These are phyloP conservation scores for Drosophila ironensis DNA, from an alignment of 1,140 invertebrate genomes.

Conservation along the genomic window DNA sequence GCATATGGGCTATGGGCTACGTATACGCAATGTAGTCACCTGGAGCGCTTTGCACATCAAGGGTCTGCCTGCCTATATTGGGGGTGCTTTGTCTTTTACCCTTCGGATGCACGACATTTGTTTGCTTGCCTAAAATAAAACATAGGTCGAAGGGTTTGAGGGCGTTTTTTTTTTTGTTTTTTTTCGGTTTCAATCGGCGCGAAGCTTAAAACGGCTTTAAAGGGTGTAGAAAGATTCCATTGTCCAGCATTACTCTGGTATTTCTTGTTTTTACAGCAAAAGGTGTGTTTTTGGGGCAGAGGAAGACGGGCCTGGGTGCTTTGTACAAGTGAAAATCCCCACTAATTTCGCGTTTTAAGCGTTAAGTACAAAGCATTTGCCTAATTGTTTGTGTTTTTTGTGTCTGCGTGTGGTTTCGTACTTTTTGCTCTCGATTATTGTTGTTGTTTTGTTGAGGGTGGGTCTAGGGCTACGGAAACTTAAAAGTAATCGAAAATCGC, in stretches of 20 bases:
- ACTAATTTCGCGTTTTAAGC: conserved; percentile 59
- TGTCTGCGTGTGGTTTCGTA: conserved; percentile 5
- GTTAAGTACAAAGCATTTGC: conserved; percentile 73
- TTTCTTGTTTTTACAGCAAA: conserved; percentile 19
- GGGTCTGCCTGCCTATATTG: conserved; percentile 80
- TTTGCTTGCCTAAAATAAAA: conserved; percentile 80
- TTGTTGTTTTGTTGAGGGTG: conserved; percentile 11
- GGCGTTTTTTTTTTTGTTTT: no score
- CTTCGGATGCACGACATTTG: conserved; percentile 81
- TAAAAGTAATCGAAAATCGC: conserved; percentile 64
- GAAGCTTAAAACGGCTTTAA: conserved; percentile 23
- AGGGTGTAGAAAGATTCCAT: conserved; percentile 4
- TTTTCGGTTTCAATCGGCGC: conserved; percentile 22
- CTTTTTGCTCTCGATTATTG: conserved; percentile 22
- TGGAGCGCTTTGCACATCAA: conserved; percentile 76
- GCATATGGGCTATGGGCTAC: conserved; percentile 26
- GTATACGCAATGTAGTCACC: conserved; percentile 78
- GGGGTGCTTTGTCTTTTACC: conserved; percentile 80
- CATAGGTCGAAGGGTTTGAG: conserved; percentile 30
- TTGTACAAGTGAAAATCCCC: conserved; percentile 67
- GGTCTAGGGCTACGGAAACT: conserved; percentile 53
- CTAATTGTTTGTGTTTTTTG: conserved; percentile 46
- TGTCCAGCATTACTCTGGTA: conserved; percentile 47
- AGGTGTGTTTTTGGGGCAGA: background rate
- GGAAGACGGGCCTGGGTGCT: conserved; percentile 18